Evolutionary conservation across 1,140 invertebrate species (phyloP).

Genomic region (Leptinotarsa undecemlineata): DNA sequence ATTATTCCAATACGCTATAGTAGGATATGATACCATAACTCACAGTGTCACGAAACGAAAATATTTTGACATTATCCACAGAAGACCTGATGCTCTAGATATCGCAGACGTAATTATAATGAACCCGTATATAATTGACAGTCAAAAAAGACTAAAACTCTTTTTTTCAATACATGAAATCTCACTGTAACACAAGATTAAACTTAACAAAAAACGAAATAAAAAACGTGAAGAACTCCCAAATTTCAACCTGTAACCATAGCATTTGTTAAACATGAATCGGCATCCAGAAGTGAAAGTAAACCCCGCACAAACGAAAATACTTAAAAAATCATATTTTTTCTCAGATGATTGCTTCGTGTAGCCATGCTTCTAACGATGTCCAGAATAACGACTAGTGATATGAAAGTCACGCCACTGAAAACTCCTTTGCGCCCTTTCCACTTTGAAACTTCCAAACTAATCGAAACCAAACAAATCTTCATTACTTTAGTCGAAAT

Average conservation of each 20-base stretch:
- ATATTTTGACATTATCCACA: conserved; percentile 22
- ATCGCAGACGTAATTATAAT: conserved; percentile 25
- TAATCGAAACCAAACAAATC: conserved; percentile 27
- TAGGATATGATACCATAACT: background rate
- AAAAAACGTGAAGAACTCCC: background rate
- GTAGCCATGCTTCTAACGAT: background rate
- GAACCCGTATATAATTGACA: conserved; percentile 13
- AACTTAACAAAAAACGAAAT: conserved; percentile 19
- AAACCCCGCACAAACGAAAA: background rate
- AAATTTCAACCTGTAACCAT: background rate
- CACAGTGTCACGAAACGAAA: conserved; percentile 14
- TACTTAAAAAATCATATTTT: background rate
- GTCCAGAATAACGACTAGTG: background rate
- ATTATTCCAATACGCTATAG: background rate
- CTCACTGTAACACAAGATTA: background rate
- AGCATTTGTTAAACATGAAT: conserved; percentile 7
- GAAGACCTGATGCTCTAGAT: conserved; percentile 11
- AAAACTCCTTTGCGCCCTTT: conserved; percentile 21
- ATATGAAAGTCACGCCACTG: conserved; percentile 9
- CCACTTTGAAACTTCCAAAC: conserved; percentile 11
- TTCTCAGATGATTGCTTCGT: background rate
- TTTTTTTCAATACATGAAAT: background rate
- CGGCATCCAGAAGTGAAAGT: conserved; percentile 10
- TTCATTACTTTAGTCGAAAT: conserved; percentile 23
- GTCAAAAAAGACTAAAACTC: background rate